Evolutionary conservation across 92 coral and sea anemone genomes (phyloP).

Genomic region (Isaurus tuberculatus): DNA sequence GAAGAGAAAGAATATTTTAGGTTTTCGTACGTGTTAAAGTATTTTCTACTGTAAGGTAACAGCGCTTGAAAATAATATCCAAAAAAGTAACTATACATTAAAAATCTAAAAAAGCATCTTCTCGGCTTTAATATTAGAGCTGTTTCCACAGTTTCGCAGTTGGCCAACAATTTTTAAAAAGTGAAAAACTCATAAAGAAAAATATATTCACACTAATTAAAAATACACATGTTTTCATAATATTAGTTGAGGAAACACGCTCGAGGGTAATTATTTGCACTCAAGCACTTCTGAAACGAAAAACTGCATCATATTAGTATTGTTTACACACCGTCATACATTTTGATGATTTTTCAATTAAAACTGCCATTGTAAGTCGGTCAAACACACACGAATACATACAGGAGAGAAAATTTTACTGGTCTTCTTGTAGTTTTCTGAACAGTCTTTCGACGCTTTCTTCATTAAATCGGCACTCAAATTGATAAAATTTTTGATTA

Average conservation of each 20-base stretch:
- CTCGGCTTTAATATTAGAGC: no score
- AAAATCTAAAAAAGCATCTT: no score
- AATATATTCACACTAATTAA: conserved; percentile 11
- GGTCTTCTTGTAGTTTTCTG: not conserved
- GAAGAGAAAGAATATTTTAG: no score
- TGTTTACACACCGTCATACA: conserved; percentile 31
- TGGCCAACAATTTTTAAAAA: not conserved
- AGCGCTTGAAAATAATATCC: no score
- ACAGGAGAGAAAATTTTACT: not conserved
- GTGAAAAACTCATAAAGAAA: conserved; percentile 14
- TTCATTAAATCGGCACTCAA: not conserved
- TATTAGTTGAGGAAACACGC: conserved; percentile 37
- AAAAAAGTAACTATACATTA: no score
- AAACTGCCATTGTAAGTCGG: not conserved
- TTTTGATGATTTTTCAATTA: conserved; percentile 33
- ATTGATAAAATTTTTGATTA: not conserved
- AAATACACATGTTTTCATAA: conserved; percentile 22
- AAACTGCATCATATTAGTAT: conserved; percentile 15
- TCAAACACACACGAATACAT: not conserved
- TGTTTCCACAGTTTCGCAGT: no score
- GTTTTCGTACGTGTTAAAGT: no score
- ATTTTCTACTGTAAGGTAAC: no score
- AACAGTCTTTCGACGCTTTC: not conserved
- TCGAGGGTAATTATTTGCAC: conserved; percentile 22
- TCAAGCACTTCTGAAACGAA: conserved; percentile 21